Percentiles rank a stretch among this genome's conserved stretches.
Conservation (phyloP, 2,113 vertebrate genomes). For the Acrocephalus arundinaceus region DNA sequence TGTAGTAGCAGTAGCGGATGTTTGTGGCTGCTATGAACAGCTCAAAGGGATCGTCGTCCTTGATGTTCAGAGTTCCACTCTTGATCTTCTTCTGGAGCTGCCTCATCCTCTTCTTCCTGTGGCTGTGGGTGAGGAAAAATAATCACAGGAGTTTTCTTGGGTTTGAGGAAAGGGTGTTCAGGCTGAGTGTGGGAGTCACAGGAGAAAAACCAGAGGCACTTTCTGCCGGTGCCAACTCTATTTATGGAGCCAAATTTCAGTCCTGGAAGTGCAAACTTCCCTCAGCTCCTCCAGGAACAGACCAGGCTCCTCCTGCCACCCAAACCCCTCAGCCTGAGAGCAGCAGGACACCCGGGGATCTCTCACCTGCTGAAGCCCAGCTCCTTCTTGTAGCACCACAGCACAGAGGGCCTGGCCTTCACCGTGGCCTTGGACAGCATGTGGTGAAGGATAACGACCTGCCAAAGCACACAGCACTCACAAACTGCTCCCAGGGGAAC, state of each 20-base stretch:
- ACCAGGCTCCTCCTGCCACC: background rate
- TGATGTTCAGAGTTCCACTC: conserved; percentile 89
- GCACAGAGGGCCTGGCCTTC: conserved; percentile 89
- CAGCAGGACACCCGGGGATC: background rate
- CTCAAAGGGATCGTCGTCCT: conserved; percentile 95
- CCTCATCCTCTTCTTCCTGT: conserved; percentile 97
- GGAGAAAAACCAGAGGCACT: background rate
- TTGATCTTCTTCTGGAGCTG: conserved; percentile 97
- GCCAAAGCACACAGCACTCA: conserved; percentile 1
- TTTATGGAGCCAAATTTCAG: background rate
- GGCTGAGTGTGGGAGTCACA: background rate
- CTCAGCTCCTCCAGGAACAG: background rate
- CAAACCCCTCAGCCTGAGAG: rapidly evolving
- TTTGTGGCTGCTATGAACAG: conserved; percentile 94
- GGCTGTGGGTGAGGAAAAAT: conserved; percentile 66
- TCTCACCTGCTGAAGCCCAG: conserved; percentile 95
- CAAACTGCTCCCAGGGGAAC: background rate
- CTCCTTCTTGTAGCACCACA: conserved; percentile 99
- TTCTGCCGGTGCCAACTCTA: rapidly evolving
- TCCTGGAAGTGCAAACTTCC: background rate
- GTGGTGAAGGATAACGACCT: conserved; percentile 98
- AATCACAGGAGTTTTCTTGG: background rate
- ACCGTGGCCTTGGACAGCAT: conserved; percentile 96
- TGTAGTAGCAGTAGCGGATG: conserved; percentile 99
- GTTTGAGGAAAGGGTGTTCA: background rate